Evolutionary conservation across 2,113 vertebrate genomes (phyloP).

Genomic region (Dromaius novaehollandiae): DNA sequence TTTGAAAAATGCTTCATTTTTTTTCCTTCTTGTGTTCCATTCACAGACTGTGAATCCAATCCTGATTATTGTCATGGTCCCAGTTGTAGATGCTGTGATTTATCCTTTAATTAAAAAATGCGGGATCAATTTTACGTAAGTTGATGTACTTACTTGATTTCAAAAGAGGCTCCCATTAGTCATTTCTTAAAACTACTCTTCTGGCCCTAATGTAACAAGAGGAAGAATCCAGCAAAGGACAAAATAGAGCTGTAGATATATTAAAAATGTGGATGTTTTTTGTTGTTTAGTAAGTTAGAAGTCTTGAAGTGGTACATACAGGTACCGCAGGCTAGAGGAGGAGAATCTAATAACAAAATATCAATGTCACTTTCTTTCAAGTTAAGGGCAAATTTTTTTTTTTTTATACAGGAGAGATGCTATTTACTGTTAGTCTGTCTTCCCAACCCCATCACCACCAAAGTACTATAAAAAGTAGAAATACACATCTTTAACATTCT

Average conservation of each 20-base stretch:
- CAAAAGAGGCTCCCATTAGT: not conserved
- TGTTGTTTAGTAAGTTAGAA: not conserved
- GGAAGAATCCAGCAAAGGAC: not conserved
- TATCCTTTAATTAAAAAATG: slow-evolving; percentile 93
- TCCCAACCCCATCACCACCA: accelerated
- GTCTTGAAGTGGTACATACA: not conserved
- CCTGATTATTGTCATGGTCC: slow-evolving; percentile 90
- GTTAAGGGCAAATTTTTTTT: not conserved
- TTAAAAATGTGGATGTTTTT: not conserved
- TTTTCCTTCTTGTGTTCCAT: not conserved
- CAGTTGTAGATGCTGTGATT: slow-evolving; percentile 82
- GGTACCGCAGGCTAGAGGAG: not conserved
- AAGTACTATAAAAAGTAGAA: not conserved
- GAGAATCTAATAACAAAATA: not conserved
- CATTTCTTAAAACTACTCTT: not conserved
- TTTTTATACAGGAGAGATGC: not conserved
- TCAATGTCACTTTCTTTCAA: not conserved
- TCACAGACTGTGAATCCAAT: slow-evolving; percentile 91
- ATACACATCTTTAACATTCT: not conserved
- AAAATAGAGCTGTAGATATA: not conserved
- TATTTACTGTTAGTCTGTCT: not conserved
- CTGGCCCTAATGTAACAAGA: not conserved
- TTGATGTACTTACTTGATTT: not conserved
- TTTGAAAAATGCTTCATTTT: not conserved
- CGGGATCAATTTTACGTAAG: slow-evolving; percentile 92